Evolutionary conservation across 2,888 invertebrate genomes (phyloP).

Genomic region (Eupeodes luniger): DNA sequence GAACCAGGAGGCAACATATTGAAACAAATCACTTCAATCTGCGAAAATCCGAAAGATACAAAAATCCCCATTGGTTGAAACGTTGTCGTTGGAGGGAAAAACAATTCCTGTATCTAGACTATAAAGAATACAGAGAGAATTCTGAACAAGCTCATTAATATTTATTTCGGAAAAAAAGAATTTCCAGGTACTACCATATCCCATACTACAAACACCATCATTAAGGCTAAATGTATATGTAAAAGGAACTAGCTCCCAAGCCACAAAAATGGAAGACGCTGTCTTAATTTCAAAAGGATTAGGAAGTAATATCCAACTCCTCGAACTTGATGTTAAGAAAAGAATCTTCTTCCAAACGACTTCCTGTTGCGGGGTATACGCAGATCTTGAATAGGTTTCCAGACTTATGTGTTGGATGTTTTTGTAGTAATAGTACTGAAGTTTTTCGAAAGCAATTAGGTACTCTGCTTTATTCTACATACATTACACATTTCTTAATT

Average conservation of each 20-base stretch:
- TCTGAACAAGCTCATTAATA: slow-evolving; percentile 18
- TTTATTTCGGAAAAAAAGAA: slow-evolving; percentile 25
- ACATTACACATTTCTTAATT: too few species aligned
- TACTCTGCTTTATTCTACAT: too few species aligned
- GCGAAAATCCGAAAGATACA: neutral
- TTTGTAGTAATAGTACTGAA: neutral
- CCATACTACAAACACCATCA: neutral
- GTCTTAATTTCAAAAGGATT: slow-evolving; percentile 37
- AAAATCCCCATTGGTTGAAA: neutral
- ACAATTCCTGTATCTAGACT: neutral
- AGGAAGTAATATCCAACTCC: slow-evolving; percentile 21
- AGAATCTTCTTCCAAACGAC: slow-evolving; percentile 14
- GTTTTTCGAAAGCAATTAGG: slow-evolving; percentile 9
- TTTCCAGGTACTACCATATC: neutral
- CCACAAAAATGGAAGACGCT: neutral
- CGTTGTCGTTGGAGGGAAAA: neutral
- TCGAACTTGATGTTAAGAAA: slow-evolving; percentile 5
- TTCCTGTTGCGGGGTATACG: neutral
- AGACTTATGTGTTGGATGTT: neutral
- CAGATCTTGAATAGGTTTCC: neutral
- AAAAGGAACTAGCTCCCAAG: neutral
- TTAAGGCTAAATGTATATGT: neutral
- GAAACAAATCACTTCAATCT: slow-evolving; percentile 22
- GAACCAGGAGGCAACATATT: slow-evolving; percentile 5
- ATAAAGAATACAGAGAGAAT: neutral